A percentile compares a stretch with the other conserved stretches of the same genome.
phyloP scores from a whole-genome alignment of 2,797 vertebrate species.

The Cygnus olor region DNA sequence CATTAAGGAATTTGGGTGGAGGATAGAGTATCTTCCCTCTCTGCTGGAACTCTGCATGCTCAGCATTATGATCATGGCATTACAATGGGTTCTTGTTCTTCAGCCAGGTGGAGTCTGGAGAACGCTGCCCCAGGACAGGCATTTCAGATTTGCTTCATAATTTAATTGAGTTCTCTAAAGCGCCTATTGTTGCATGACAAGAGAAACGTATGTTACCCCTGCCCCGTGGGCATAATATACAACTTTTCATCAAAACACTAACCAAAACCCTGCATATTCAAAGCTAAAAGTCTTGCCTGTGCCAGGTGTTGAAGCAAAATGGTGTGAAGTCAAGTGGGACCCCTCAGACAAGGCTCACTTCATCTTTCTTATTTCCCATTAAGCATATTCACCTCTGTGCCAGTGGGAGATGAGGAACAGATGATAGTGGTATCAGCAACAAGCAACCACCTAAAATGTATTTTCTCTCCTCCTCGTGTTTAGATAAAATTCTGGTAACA shows the following conservation, averaged over 20 bases:
- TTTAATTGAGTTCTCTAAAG: background rate
- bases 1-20: background rate
- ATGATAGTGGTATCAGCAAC: background rate
- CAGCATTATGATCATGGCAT: rapidly evolving
- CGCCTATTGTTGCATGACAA: background rate
- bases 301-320: background rate
- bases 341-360: background rate
- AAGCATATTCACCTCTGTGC: background rate
- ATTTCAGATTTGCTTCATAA: background rate
- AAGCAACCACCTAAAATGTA: background rate
- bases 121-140: background rate
- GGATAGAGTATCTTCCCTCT: background rate
- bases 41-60: background rate
- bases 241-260: background rate
- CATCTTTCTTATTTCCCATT: background rate
- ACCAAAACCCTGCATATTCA: background rate
- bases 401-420: background rate
- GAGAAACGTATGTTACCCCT: background rate
- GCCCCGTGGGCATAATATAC: background rate
- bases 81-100: background rate
- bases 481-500: background rate
- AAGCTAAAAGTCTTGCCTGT: background rate
- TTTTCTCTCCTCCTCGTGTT: background rate
- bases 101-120: background rate
- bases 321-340: background rate